Percentiles rank a stretch among this genome's conserved stretches.
These are phyloP conservation scores for Mantis religiosa DNA, from an alignment of 2,888 invertebrate genomes.

Conservation along the genomic window DNA sequence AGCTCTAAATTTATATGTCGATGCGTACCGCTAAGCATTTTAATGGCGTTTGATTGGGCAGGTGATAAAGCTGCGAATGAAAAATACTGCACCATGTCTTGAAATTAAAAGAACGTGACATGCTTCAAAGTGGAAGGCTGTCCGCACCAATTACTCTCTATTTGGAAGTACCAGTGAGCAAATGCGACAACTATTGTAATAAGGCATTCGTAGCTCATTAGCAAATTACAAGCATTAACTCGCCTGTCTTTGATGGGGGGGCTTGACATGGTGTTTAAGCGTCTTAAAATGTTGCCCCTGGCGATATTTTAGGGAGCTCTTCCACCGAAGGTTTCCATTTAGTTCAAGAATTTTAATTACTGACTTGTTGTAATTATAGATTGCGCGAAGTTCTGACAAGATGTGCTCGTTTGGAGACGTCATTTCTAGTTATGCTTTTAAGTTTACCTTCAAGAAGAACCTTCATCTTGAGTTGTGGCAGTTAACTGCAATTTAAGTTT, in stretches of 20 bases:
- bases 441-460: neutral
- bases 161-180: neutral
- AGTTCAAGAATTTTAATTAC: neutral
- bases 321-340: neutral
- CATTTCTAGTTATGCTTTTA: neutral
- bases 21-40: neutral
- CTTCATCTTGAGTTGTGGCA: too few relatives aligned
- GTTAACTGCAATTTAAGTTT: neutral
- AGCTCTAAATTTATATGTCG: neutral
- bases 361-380: neutral
- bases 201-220: neutral
- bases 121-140: neutral
- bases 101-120: neutral
- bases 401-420: neutral
- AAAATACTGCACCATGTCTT: neutral
- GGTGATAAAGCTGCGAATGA: neutral
- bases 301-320: neutral
- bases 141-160: neutral
- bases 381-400: neutral
- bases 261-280: neutral
- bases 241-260: neutral
- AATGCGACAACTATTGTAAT: neutral
- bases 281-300: neutral
- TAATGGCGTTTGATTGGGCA: neutral
- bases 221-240: neutral